These are phyloP conservation scores for Galerucella pusilla DNA, from an alignment of 2,888 invertebrate species.

Conservation along the genomic window DNA sequence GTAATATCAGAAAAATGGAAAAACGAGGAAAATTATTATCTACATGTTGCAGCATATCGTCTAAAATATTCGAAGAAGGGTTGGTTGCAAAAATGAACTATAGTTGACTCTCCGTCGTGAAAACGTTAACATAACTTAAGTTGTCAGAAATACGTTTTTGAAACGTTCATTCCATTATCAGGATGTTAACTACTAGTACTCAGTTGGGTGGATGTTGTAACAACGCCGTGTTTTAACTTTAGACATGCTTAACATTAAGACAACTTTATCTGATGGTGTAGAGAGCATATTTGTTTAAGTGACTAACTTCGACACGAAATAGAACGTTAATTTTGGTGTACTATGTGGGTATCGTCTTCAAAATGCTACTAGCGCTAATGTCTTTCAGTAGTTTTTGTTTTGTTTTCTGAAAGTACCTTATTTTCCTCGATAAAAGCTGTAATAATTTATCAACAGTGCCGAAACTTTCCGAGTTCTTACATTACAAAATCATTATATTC, in stretches of 20 bases:
- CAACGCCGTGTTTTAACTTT: slow-evolving; percentile 12
- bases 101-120: too few species aligned
- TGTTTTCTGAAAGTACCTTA: too few species aligned
- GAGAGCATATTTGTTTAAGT: slow-evolving; percentile 8
- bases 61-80: too few species aligned
- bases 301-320: neutral
- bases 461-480: neutral
- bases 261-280: slow-evolving; percentile 14
- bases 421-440: neutral
- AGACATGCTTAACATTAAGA: slow-evolving; percentile 19
- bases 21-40: too few species aligned
- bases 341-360: neutral
- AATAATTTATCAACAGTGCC: neutral
- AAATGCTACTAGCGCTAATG: too few species aligned
- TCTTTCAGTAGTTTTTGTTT: too few species aligned
- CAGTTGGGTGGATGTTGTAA: slow-evolving; percentile 15
- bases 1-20: too few species aligned
- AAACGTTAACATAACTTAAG: too few species aligned
- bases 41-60: too few species aligned
- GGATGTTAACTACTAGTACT: slow-evolving; percentile 16
- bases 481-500: slow-evolving; percentile 2
- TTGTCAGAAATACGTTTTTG: too few species aligned
- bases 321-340: neutral
- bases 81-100: too few species aligned
- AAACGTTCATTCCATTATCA: slow-evolving; percentile 45